These are phyloP conservation scores for Lucinisca nassula DNA, from an alignment of 2,888 invertebrate species.

Conservation along the genomic window DNA sequence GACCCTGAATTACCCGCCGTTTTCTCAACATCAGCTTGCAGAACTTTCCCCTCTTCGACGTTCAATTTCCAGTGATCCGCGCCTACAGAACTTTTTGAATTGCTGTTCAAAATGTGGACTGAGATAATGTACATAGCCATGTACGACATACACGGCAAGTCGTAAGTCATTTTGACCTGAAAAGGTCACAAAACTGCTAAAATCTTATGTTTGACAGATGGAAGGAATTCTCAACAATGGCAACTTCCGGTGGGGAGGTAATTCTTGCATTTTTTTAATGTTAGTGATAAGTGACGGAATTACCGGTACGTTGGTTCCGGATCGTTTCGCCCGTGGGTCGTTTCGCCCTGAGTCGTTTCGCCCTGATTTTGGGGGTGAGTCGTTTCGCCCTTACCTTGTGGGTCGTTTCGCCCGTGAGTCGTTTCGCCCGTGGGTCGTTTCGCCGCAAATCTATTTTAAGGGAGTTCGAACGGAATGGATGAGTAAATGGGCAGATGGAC, in stretches of 20 bases:
- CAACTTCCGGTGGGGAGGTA: constrained; percentile 1
- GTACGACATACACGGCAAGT: constrained; percentile 88
- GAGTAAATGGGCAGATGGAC: too few relatives aligned
- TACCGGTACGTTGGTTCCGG: too few relatives aligned
- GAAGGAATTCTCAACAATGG: not conserved
- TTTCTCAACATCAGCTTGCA: constrained; percentile 77
- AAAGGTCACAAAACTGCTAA: not conserved
- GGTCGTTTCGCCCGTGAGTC: too few relatives aligned
- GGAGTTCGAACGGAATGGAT: too few relatives aligned
- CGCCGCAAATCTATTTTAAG: too few relatives aligned
- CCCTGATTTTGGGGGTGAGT: too few relatives aligned
- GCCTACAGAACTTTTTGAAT: constrained; percentile 94
- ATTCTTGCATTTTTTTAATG: too few relatives aligned
- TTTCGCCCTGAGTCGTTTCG: too few relatives aligned
- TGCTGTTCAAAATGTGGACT: constrained; percentile 92
- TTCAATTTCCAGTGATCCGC: constrained; percentile 95
- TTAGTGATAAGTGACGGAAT: too few relatives aligned
- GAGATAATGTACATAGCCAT: constrained; percentile 92
- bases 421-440: too few relatives aligned
- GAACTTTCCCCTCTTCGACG: constrained; percentile 91
- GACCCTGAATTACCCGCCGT: constrained; percentile 49
- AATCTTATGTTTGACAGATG: not conserved
- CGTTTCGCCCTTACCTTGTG: too few relatives aligned
- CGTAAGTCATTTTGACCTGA: constrained; percentile 79
- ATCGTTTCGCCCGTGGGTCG: too few relatives aligned